A percentile compares a stretch with the other conserved stretches of the same genome.
phyloP scores from a whole-genome alignment of 2,797 vertebrate species.

The Cephalopachus bancanus region DNA sequence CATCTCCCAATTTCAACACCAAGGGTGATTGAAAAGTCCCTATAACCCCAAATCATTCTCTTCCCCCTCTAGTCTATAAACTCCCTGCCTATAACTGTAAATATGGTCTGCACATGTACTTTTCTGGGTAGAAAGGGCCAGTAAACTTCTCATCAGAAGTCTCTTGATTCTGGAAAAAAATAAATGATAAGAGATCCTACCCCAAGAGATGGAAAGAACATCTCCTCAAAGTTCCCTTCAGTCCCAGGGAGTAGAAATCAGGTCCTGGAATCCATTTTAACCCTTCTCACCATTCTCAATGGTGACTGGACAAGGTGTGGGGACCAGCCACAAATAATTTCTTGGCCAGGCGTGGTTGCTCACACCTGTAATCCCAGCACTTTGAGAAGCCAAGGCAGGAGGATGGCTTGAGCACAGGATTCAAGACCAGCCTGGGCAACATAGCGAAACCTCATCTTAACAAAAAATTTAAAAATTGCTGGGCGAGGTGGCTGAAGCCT shows the following conservation, averaged over 20 bases:
- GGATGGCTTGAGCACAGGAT: no score
- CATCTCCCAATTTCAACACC: constrained; percentile 60
- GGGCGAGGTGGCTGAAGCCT: no score
- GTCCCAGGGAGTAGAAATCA: background rate
- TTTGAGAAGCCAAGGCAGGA: no score
- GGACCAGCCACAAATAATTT: background rate
- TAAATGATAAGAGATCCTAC: background rate
- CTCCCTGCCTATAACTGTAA: constrained; percentile 10
- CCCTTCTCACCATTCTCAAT: background rate
- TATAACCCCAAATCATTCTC: constrained; percentile 25
- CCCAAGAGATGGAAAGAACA: background rate
- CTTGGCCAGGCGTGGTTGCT: background rate
- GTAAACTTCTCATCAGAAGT: constrained; percentile 5
- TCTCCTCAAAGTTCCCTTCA: background rate
- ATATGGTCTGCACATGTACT: background rate
- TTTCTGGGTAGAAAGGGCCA: background rate
- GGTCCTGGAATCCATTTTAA: background rate
- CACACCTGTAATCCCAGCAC: no score
- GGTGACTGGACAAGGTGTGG: background rate
- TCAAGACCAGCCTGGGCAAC: no score
- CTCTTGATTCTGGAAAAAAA: constrained; percentile 4
- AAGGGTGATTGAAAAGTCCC: constrained; percentile 38
- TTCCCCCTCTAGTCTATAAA: constrained; percentile 26
- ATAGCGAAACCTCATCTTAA: no score
- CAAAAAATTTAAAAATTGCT: no score